Evolutionary conservation across 2,113 vertebrate genomes (phyloP).

Genomic region (Odocoileus hemionus): DNA sequence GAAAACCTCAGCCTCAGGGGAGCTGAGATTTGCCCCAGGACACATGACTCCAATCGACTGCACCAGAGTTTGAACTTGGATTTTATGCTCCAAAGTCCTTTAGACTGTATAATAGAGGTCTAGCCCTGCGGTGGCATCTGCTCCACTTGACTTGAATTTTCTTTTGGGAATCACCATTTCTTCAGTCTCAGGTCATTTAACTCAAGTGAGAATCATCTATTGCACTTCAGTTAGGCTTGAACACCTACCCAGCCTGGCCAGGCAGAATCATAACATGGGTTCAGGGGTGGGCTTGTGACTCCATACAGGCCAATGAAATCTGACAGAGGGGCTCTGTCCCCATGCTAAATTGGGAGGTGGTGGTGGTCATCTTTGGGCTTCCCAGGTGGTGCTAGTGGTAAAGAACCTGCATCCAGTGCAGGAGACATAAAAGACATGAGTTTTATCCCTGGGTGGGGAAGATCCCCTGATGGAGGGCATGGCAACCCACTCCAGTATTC

Average conservation of each 20-base stretch:
- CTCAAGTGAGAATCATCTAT: neutral
- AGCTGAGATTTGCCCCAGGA: neutral
- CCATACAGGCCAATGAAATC: neutral
- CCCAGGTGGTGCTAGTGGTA: neutral
- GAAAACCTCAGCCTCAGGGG: neutral
- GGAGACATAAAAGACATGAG: neutral
- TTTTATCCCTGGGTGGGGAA: neutral
- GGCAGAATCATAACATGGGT: too few species aligned
- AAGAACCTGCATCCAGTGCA: neutral
- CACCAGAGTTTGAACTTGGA: neutral
- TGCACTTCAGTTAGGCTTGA: neutral
- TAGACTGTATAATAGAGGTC: neutral
- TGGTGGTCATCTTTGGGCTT: neutral
- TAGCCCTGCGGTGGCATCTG: too few species aligned
- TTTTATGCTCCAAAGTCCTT: neutral
- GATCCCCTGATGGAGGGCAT: neutral
- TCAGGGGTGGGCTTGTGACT: neutral
- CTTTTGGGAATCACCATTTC: neutral
- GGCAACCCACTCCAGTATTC: neutral
- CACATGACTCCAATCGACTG: neutral
- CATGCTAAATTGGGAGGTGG: neutral
- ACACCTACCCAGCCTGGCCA: neutral
- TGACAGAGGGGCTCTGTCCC: neutral
- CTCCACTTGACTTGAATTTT: neutral
- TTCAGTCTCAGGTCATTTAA: neutral